A percentile compares a stretch with the other conserved stretches of the same genome.
Evolutionary conservation across 2,888 invertebrate genomes (phyloP).

Genomic region (Mythimna loreyi): DNA sequence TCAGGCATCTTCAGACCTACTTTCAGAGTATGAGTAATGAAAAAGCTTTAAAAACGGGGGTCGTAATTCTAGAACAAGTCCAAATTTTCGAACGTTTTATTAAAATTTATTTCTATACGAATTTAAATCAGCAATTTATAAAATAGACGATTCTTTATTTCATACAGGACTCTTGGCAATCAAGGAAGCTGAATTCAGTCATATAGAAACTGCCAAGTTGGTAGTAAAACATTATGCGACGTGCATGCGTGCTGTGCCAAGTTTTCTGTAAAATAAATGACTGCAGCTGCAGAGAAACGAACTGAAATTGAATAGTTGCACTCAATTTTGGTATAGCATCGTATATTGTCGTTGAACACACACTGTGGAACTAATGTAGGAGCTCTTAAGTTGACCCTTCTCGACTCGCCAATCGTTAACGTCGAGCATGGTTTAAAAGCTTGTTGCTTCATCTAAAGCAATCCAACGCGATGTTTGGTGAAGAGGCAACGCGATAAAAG

Average conservation of each 20-base stretch:
- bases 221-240: slow-evolving; percentile 23
- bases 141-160: slow-evolving; percentile 3
- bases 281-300: slow-evolving; percentile 25
- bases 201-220: slow-evolving; percentile 33
- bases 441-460: too few relatives aligned
- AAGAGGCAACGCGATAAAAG: too few relatives aligned
- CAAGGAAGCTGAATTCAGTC: slow-evolving; percentile 20
- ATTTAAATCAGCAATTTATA: background rate
- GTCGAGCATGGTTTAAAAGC: too few relatives aligned
- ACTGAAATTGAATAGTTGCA: slow-evolving; percentile 28
- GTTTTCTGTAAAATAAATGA: slow-evolving; percentile 33
- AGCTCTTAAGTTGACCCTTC: too few relatives aligned
- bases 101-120: background rate
- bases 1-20: too few relatives aligned
- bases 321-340: slow-evolving; percentile 12
- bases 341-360: background rate
- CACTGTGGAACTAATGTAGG: too few relatives aligned
- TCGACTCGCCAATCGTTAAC: too few relatives aligned
- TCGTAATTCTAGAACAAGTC: too few relatives aligned
- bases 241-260: slow-evolving; percentile 40
- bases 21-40: too few relatives aligned
- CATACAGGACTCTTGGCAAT: slow-evolving; percentile 17
- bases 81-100: background rate
- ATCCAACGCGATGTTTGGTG: too few relatives aligned
- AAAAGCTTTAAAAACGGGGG: too few relatives aligned